phyloP scores from a whole-genome alignment of 1,140 invertebrate genomes.

The Chironomus striatipennis region DNA sequence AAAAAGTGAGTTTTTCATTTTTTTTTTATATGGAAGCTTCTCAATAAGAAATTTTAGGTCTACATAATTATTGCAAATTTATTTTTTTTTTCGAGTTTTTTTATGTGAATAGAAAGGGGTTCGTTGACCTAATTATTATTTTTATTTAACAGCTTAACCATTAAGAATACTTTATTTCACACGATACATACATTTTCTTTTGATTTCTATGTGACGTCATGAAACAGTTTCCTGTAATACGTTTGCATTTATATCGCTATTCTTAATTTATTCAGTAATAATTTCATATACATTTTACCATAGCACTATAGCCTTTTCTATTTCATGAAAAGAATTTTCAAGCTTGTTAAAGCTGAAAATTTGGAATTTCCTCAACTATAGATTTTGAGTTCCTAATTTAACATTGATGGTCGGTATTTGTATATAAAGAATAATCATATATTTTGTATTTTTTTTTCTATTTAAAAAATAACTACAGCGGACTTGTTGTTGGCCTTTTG shows the following conservation, averaged over 20 bases:
- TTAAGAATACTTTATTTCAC: not conserved
- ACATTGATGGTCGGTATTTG: too few relatives aligned
- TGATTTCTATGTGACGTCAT: not conserved
- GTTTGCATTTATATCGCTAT: too few relatives aligned
- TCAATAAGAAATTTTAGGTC: too few relatives aligned
- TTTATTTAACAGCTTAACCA: not conserved
- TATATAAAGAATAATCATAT: too few relatives aligned
- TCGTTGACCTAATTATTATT: not conserved
- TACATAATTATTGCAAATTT: not conserved
- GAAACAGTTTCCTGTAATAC: not conserved
- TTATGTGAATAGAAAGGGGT: too few relatives aligned
- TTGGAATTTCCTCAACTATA: not conserved
- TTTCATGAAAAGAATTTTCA: not conserved
- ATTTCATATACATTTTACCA: not conserved
- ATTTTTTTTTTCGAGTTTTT: not conserved
- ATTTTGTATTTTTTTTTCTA: too few relatives aligned
- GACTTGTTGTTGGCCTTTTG: constrained; percentile 65
- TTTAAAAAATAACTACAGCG: too few relatives aligned
- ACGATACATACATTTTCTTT: not conserved
- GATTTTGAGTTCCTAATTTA: too few relatives aligned
- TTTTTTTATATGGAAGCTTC: too few relatives aligned
- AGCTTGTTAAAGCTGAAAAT: constrained; percentile 16
- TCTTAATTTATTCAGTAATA: not conserved
- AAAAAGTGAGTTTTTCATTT: constrained; percentile 45
- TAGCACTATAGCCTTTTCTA: not conserved